These are phyloP conservation scores for Coregonus ussuriensis DNA, from an alignment of 2,797 vertebrate species.

Conservation along the genomic window DNA sequence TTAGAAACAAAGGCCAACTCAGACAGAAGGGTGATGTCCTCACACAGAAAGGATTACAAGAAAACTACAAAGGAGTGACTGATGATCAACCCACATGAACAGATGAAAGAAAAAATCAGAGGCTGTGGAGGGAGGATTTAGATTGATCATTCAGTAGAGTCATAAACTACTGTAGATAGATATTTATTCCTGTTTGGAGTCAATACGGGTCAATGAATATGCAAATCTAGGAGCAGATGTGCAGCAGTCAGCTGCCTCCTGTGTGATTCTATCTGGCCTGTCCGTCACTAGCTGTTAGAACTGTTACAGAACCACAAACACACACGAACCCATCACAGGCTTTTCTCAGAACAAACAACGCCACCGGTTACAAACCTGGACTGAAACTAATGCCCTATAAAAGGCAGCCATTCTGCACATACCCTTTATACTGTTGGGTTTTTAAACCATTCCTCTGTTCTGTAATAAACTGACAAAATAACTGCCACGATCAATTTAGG, in stretches of 20 bases:
- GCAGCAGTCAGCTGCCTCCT: conserved; percentile 90
- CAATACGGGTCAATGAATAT: conserved; percentile 92
- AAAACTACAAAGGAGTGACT: conserved; percentile 67
- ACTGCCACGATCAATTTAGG: conserved; percentile 25
- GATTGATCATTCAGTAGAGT: conserved; percentile 28
- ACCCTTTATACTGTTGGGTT: too few species aligned
- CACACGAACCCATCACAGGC: conserved; percentile 84
- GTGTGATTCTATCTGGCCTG: conserved; percentile 86
- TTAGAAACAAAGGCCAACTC: background rate
- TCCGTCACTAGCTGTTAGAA: conserved; percentile 80
- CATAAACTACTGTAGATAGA: conserved; percentile 34
- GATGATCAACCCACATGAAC: conserved; percentile 20
- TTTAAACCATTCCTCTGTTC: background rate
- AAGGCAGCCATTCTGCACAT: background rate
- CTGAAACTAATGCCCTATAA: background rate
- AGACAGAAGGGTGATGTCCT: background rate
- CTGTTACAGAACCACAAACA: conserved; percentile 84
- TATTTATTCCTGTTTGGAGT: conserved; percentile 14
- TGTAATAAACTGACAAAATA: conserved; percentile 20
- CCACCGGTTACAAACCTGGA: background rate
- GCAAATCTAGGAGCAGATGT: conserved; percentile 97
- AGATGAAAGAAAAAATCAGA: conserved; percentile 59
- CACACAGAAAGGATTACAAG: background rate
- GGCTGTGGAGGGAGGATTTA: background rate
- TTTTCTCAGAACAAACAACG: background rate